Evolutionary conservation across 2,113 vertebrate genomes (phyloP), one percentile per base, ranked within the genome.

Genomic region (Condylura cristata): DNA sequence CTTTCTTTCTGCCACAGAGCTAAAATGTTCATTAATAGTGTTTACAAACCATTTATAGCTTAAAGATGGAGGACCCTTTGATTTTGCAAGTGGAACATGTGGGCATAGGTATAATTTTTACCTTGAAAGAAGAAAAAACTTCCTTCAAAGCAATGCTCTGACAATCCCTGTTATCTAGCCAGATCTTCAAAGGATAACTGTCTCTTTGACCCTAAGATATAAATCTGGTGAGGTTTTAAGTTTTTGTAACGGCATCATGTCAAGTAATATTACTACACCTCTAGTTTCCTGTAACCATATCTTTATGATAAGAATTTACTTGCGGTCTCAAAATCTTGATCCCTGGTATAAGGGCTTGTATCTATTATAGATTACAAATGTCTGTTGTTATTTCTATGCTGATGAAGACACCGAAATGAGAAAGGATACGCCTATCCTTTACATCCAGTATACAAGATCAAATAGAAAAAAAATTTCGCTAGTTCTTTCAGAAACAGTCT

Each of bases 331-430:
- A 89, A 92, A 79, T 87, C 58, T 78, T 86, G 70, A 60, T 34
- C 44, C 39, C 51, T 79, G 48, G 3, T 41, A 37, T 61, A 88
- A n/a, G 81, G 17, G 32, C 41, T 83, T 48, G 12, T 8, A 51
- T 30, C 18, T 53, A 48, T 60, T 70, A 6, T 48, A 41, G 46
- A 83, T 92, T 76, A 81, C 6, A 58, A 37, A 39, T 51, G 6
- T 83, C 74, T 63, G 3, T 66, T 81, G 24, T 14, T 58, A 58
- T 86, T 92, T 95, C 70, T 92, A n/a, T n/a, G n/a, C n/a, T n/a
- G n/a, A n/a, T n/a, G n/a, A n/a, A n/a, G n/a, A n/a, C n/a, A n/a
- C n/a, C n/a, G n/a, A n/a, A n/a, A n/a, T n/a, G n/a, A n/a, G n/a
- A n/a, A n/a, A n/a, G n/a, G n/a, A n/a, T n/a, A n/a, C n/a, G n/a